A percentile compares a stretch with the other conserved stretches of the same genome.
phyloP scores from a whole-genome alignment of 2,888 invertebrate species.

The Acronicta aceris region DNA sequence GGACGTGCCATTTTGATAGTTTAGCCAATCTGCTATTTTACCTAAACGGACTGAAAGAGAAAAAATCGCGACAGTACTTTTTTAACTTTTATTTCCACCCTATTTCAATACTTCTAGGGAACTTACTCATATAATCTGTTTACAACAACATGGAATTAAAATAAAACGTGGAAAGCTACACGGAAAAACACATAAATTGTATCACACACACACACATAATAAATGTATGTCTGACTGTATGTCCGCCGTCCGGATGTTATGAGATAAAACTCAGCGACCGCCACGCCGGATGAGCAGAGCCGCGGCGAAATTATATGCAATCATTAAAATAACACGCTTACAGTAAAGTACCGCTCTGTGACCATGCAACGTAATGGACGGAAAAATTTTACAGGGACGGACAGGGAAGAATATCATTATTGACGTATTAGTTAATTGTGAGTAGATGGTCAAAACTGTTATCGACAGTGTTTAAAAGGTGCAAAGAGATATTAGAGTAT shows the following conservation, averaged over 20 bases:
- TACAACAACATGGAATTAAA: neutral
- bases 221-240: neutral
- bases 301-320: constrained; percentile 48
- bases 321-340: constrained; percentile 47
- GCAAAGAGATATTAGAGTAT: no score
- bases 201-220: constrained; percentile 13
- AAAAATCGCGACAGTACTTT: neutral
- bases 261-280: constrained; percentile 60
- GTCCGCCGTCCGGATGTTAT: constrained; percentile 35
- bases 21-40: constrained; percentile 5
- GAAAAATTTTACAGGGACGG: constrained; percentile 20
- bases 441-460: no score
- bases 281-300: constrained; percentile 51
- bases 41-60: neutral
- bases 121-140: neutral
- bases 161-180: constrained; percentile 40
- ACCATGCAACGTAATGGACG: constrained; percentile 27
- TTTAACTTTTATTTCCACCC: neutral
- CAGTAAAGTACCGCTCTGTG: constrained; percentile 4
- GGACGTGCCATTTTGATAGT: constrained; percentile 6
- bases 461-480: no score
- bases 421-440: no score
- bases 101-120: neutral
- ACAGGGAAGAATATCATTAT: constrained; percentile 5
- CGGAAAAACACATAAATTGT: constrained; percentile 21